A percentile compares a stretch with the other conserved stretches of the same genome.
These are phyloP conservation scores for Drosophila prolongata DNA, from an alignment of 2,888 invertebrate genomes.

Conservation along the genomic window DNA sequence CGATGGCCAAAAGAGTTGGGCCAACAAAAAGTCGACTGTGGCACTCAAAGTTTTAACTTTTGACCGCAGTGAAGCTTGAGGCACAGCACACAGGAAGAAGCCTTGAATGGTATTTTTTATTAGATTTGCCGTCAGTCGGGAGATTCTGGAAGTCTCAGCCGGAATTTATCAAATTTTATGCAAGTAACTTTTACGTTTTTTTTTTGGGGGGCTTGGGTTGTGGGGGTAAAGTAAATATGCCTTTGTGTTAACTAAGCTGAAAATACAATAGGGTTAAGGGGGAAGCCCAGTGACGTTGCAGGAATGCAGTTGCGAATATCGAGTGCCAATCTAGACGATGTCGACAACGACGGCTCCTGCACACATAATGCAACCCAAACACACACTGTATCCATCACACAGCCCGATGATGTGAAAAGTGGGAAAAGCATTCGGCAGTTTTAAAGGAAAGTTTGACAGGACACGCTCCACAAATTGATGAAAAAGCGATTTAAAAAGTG, in stretches of 20 bases:
- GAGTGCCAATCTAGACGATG: slow-evolving; percentile 60
- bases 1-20: slow-evolving; percentile 47
- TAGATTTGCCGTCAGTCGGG: slow-evolving; percentile 59
- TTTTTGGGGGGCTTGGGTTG: not conserved
- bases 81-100: slow-evolving; percentile 5
- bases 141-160: slow-evolving; percentile 14
- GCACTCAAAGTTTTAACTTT: slow-evolving; percentile 59
- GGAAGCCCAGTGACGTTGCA: slow-evolving; percentile 49
- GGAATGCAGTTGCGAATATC: slow-evolving; percentile 58
- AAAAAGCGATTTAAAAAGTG: not conserved
- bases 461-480: slow-evolving; percentile 17
- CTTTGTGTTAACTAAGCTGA: slow-evolving; percentile 75
- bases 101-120: slow-evolving; percentile 54
- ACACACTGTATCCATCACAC: not conserved
- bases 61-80: slow-evolving; percentile 42
- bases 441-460: slow-evolving; percentile 24
- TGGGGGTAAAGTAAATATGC: slow-evolving; percentile 62
- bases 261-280: slow-evolving; percentile 48
- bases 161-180: slow-evolving; percentile 72
- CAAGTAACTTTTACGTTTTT: slow-evolving; percentile 56
- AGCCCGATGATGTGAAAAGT: slow-evolving; percentile 15
- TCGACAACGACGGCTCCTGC: slow-evolving; percentile 36
- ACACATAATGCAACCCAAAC: slow-evolving; percentile 38
- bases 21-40: slow-evolving; percentile 41
- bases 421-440: slow-evolving; percentile 38